Evolutionary conservation across 2,888 invertebrate species (phyloP).

Genomic region (Baronia brevicornis): DNA sequence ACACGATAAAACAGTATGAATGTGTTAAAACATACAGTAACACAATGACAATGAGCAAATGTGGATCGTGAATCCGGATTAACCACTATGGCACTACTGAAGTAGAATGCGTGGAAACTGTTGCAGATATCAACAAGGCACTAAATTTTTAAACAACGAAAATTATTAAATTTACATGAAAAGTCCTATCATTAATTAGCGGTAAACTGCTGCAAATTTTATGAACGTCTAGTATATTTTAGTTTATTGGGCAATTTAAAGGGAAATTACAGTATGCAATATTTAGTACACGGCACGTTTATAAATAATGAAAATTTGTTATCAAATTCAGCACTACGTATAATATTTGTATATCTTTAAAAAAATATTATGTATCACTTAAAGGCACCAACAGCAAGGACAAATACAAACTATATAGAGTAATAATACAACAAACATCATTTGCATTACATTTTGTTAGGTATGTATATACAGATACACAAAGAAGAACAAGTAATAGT

Average conservation of each 20-base stretch:
- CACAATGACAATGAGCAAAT: slow-evolving; percentile 56
- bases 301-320: too few species aligned
- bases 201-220: too few species aligned
- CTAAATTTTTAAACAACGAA: slow-evolving; percentile 1
- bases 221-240: slow-evolving; percentile 6
- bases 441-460: slow-evolving; percentile 8
- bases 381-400: too few species aligned
- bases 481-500: too few species aligned
- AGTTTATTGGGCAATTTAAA: slow-evolving; percentile 2
- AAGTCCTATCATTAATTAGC: too few species aligned
- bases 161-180: slow-evolving; percentile 8
- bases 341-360: too few species aligned
- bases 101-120: slow-evolving; percentile 7
- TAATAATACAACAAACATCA: slow-evolving; percentile 16
- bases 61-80: slow-evolving; percentile 55
- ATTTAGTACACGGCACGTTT: too few species aligned
- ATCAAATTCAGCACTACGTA: too few species aligned
- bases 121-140: slow-evolving; percentile 3
- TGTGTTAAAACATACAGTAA: slow-evolving; percentile 58
- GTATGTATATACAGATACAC: too few species aligned
- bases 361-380: too few species aligned
- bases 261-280: too few species aligned
- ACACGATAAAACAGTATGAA: slow-evolving; percentile 66
- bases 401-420: too few species aligned
- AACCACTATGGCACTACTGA: slow-evolving; percentile 37